Percentiles rank a stretch among this genome's conserved stretches.
phyloP scores from a whole-genome alignment of 2,888 invertebrate species.

The Oegoconia quadripuncta region DNA sequence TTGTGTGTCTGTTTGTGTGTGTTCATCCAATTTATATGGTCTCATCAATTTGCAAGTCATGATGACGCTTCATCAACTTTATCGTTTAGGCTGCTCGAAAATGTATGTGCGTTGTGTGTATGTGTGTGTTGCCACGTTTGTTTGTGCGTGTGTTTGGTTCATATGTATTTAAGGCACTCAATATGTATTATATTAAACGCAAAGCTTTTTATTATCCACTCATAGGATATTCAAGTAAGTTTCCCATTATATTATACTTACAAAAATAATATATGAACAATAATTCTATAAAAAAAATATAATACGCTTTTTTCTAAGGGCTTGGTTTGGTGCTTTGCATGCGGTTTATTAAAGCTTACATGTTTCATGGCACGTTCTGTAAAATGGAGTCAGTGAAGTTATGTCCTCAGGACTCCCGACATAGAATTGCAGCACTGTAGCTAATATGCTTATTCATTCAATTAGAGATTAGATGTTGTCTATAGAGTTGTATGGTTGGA shows the following conservation, averaged over 20 bases:
- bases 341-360: slow-evolving; percentile 27
- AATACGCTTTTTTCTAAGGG: background rate
- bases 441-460: too few species aligned
- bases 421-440: slow-evolving; percentile 2
- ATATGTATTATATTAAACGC: background rate
- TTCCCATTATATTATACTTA: background rate
- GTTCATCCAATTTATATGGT: too few species aligned
- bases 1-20: too few species aligned
- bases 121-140: too few species aligned
- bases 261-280: background rate
- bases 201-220: background rate
- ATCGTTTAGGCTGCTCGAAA: too few species aligned
- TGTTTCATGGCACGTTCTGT: slow-evolving; percentile 24
- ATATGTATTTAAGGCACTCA: background rate
- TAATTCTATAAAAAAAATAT: too few species aligned
- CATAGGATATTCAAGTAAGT: background rate
- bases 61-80: too few species aligned
- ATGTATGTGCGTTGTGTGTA: too few species aligned
- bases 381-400: slow-evolving; percentile 60
- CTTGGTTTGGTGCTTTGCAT: slow-evolving; percentile 34
- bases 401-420: slow-evolving; percentile 67
- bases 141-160: background rate
- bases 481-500: too few species aligned
- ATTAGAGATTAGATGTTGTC: too few species aligned
- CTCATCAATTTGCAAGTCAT: too few species aligned